Evolutionary conservation across 2,888 invertebrate species (phyloP).

Genomic region (Cephalotes varians): DNA sequence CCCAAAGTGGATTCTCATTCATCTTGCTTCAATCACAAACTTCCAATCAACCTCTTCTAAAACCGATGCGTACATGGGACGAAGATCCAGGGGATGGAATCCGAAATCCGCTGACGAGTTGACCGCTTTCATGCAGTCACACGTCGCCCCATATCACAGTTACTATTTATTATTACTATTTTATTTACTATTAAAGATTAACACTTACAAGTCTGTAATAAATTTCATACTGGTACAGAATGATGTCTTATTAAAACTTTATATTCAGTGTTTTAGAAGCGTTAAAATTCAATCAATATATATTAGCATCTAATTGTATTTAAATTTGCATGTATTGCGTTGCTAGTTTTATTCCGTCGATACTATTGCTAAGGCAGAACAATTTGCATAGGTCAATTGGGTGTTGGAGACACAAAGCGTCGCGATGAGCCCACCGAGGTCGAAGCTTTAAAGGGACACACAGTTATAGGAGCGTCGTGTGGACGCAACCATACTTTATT

Average conservation of each 20-base stretch:
- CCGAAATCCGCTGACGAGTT: neutral
- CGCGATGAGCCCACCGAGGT: constrained; percentile 92
- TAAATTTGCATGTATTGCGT: neutral
- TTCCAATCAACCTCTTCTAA: neutral
- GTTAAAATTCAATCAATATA: neutral
- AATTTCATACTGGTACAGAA: neutral
- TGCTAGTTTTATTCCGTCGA: neutral
- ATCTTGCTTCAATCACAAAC: neutral
- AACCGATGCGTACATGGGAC: neutral
- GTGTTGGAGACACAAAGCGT: constrained; percentile 91
- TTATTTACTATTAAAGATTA: neutral
- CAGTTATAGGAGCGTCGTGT: constrained; percentile 94
- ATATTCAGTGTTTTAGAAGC: neutral
- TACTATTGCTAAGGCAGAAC: neutral
- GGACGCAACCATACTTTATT: constrained; percentile 96
- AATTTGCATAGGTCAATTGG: constrained; percentile 91
- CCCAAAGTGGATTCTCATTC: neutral
- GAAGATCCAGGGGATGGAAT: neutral
- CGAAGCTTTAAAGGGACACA: constrained; percentile 91
- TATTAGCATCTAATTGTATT: neutral
- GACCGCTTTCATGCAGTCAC: neutral
- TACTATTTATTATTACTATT: no score
- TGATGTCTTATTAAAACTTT: neutral
- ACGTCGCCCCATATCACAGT: neutral
- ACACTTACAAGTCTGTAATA: neutral